Percentiles rank a stretch among this genome's conserved stretches.
Conservation (phyloP, 2,888 invertebrate genomes). For the Metacarcinus magister region DNA sequence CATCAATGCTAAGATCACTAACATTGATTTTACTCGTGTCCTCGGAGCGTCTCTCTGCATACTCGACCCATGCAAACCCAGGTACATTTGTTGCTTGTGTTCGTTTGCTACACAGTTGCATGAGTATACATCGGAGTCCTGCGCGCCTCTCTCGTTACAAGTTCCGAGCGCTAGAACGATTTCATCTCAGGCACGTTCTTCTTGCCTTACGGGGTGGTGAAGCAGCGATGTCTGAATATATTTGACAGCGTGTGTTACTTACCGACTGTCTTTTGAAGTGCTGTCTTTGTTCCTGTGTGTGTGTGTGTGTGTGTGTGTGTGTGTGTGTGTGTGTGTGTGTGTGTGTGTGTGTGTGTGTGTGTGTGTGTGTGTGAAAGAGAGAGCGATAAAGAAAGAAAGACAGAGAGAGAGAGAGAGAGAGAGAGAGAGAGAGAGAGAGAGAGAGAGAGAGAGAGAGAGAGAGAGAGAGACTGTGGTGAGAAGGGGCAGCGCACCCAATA, state of each 20-base stretch:
- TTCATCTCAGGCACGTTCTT: background rate
- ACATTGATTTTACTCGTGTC: no score
- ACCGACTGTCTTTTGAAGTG: background rate
- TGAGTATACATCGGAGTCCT: background rate
- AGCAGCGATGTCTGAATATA: background rate
- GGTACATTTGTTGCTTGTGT: background rate
- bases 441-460: background rate
- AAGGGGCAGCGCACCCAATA: background rate
- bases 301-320: background rate
- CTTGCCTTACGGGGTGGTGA: conserved; percentile 13
- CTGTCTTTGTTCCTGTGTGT: background rate
- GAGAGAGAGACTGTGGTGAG: background rate
- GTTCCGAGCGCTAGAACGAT: background rate
- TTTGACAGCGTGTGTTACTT: background rate
- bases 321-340: conserved; percentile 26
- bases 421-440: conserved; percentile 50
- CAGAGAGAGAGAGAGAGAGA: conserved; percentile 18
- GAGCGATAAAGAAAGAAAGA: conserved; percentile 56
- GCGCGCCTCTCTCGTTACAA: background rate
- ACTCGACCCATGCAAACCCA: background rate
- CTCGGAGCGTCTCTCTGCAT: background rate
- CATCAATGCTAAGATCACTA: background rate
- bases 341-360: conserved; percentile 12
- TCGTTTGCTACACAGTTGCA: background rate
- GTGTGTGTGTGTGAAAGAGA: background rate